These are phyloP conservation scores for Teleopsis dalmanni DNA, from an alignment of 1,140 invertebrate genomes.

Conservation along the genomic window DNA sequence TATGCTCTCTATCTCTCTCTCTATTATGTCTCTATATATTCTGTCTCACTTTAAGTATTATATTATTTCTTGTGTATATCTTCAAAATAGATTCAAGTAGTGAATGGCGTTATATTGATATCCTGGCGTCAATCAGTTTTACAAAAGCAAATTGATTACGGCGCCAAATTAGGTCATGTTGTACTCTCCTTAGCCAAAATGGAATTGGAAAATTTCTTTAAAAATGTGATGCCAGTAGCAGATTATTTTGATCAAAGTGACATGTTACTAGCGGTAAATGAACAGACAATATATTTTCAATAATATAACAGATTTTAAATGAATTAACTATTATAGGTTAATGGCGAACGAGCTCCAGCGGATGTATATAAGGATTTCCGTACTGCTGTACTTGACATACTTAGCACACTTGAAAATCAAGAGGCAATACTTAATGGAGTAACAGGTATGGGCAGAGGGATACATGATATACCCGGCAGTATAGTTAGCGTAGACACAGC, in stretches of 20 bases:
- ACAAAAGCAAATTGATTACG: conserved; percentile 82
- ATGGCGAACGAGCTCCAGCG: conserved; percentile 71
- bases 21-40: too few species aligned
- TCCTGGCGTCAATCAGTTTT: conserved; percentile 77
- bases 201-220: conserved; percentile 83
- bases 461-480: conserved; percentile 51
- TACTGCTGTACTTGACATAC: conserved; percentile 60
- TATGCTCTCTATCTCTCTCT: too few species aligned
- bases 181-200: conserved; percentile 75
- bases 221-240: conserved; percentile 79
- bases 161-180: conserved; percentile 77
- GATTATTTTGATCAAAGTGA: conserved; percentile 83
- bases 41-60: too few species aligned
- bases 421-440: conserved; percentile 52
- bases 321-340: conserved; percentile 57
- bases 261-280: conserved; percentile 70
- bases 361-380: conserved; percentile 77
- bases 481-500: conserved; percentile 52
- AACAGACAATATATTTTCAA: background rate
- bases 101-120: conserved; percentile 76
- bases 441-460: conserved; percentile 48
- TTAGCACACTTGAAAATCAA: conserved; percentile 57
- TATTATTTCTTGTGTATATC: too few species aligned
- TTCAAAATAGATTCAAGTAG: conserved; percentile 85
- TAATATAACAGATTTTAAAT: background rate